These are phyloP conservation scores for Hyperoplus lanceolatus DNA, from an alignment of 2,797 vertebrate genomes.

Conservation along the genomic window DNA sequence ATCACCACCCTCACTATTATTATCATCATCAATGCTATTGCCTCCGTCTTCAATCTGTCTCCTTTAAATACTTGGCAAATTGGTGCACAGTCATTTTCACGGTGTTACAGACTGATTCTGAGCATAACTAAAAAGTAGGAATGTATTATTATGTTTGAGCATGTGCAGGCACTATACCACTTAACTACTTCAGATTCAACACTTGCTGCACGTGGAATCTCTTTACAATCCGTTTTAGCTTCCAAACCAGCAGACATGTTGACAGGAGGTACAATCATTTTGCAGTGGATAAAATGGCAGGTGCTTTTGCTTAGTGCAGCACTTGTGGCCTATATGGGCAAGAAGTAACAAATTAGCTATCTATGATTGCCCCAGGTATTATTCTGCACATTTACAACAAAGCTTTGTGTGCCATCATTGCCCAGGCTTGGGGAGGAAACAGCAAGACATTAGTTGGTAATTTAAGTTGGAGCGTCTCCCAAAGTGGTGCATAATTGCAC, in stretches of 20 bases:
- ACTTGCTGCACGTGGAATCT: constrained; percentile 49
- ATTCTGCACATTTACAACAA: constrained; percentile 48
- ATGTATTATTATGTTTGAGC: constrained; percentile 33
- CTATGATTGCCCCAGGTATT: constrained; percentile 48
- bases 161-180: constrained; percentile 30
- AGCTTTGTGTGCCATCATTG: constrained; percentile 34
- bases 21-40: constrained; percentile 23
- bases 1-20: constrained; percentile 50
- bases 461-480: constrained; percentile 54
- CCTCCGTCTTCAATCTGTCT: constrained; percentile 48
- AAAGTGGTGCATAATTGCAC: constrained; percentile 58
- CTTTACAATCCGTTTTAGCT: constrained; percentile 23
- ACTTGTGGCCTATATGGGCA: constrained; percentile 31
- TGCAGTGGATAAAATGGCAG: constrained; percentile 32
- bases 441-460: constrained; percentile 50
- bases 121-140: constrained; percentile 13
- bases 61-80: constrained; percentile 13
- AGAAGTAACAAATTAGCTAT: constrained; percentile 52
- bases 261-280: constrained; percentile 49
- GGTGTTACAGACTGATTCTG: constrained; percentile 8
- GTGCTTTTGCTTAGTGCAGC: constrained; percentile 35
- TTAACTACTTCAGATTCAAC: constrained; percentile 34
- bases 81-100: constrained; percentile 34
- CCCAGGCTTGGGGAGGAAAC: constrained; percentile 20
- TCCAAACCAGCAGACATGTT: constrained; percentile 20